Base-by-base conservation (phyloP, 2,797 vertebrate species). In the Eremophila alpestris region DNA sequence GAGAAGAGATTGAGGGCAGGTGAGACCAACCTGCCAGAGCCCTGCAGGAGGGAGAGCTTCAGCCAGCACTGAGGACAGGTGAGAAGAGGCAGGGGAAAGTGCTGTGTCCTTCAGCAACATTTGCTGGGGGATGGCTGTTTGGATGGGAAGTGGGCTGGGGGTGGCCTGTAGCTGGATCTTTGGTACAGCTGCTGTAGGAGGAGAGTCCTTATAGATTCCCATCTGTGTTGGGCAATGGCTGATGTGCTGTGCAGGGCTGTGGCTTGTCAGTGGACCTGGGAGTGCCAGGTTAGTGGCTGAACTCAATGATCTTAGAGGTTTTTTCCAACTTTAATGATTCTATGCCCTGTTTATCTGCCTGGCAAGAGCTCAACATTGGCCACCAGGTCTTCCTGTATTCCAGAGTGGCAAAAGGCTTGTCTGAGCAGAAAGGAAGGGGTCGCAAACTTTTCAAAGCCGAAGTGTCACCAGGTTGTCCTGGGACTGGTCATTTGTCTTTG, bases 1-100 rank as follows among this genome's bases (percentile, higher is more conserved):
- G 26, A 34, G n/a, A 24, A 23, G 20, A 41, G 13, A 16, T 49
- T 0, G 0, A 70, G 20, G 14, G 10, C 32, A 52, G 43, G 6
- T 70, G 45, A 26, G 27, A 29, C 22, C 30, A 10, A 9, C 41
- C 27, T 78, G 20, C 8, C 40, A 40, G 41, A 34, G 23, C 5
- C 12, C 2, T 32, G 3, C 2, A 8, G 67, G 19, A 81, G 26
- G 34, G 30, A 62, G 43, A 93, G 18, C 51, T 56, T 21, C 38
- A 83, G 26, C 16, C 45, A 46, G 46, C 1, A 3, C 41, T 4
- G 9, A 38, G 45, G 27, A 17, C 10, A 52, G 51, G 26, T n/a
- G 38, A 46, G 62, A 58, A 43, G 41, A 55, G 36, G 65, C 26
- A 84, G 58, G 3, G 11, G 32, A 60, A 83, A 38, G 13, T 11